Base-by-base conservation (phyloP, 2,797 vertebrate species). In the Rhinichthys osculus region DNA sequence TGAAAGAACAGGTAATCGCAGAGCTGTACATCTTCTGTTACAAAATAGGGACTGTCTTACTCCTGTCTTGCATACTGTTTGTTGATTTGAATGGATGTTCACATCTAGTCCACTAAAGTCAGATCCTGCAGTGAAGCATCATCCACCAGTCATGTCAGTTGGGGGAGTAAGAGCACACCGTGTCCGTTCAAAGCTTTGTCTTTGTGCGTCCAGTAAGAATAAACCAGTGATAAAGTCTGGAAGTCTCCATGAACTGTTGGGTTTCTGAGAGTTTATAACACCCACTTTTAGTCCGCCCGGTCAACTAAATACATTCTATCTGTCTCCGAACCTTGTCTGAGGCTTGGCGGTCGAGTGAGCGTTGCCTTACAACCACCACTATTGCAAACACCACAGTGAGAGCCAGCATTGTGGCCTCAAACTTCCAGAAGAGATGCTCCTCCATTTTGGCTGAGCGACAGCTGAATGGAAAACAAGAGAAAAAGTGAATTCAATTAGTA, bases 251-350 rank as follows among this genome's bases (percentile, higher is more conserved):
- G 47, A 38, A 50, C 71, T 59, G 57, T 59, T 27, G 30, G 40
- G 82, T 62, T 85, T 73, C 73, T 66, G 67, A 30, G 71, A 66
- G 42, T 67, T 44, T 40, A 44, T 35, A 62, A 59, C 72, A 73
- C 69, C 52, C 66, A 35, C 50, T 78, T 40, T 80, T 47, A 77
- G 77, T 64, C 23, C 62, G 44, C 54, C 81, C 47, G 2, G 50
- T 77, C 52, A 3, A 42, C 89, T 96, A 99, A 85, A 98, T 98
- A 90, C 97, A 97, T 86, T 99, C 98, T 0, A 98, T 98, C 90
- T 99, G 98, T 7, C 97, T 96, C 1, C 97, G 96, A 84, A 99
- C 97, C 88, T 99, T 99, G 92, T 99, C 98, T 0, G 97, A 95
- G 4, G 97, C 98, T 1, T 95, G 96, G 0, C 96, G 94, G 92